A percentile compares a stretch with the other conserved stretches of the same genome.
These are phyloP conservation scores for Frieseomelitta varia DNA, from an alignment of 1,140 invertebrate genomes.

Conservation along the genomic window DNA sequence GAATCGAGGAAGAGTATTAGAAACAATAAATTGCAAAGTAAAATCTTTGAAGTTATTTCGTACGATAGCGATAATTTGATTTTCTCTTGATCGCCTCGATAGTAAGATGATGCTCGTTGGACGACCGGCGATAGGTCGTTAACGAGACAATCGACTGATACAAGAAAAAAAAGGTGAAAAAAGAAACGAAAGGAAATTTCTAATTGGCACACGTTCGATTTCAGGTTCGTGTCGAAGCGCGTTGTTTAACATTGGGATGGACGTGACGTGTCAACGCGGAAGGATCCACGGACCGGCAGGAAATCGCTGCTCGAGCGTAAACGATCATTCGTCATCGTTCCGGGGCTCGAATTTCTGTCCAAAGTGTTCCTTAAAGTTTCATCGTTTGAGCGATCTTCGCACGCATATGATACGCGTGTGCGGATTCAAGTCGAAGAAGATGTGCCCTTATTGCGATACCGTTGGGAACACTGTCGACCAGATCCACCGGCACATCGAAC, in stretches of 20 bases:
- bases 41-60: not conserved
- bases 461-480: not conserved
- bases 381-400: conserved; percentile 18
- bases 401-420: conserved; percentile 30
- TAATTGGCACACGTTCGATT: conserved; percentile 45
- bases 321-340: not conserved
- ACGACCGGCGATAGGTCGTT: not conserved
- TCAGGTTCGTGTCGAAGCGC: conserved; percentile 33
- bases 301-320: not conserved
- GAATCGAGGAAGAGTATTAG: not conserved
- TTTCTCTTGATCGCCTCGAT: not conserved
- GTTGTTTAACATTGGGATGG: not conserved
- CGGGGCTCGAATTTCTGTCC: conserved; percentile 15
- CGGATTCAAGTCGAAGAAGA: conserved; percentile 27
- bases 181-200: not conserved
- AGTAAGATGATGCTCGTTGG: not conserved
- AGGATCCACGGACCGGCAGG: not conserved
- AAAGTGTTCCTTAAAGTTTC: conserved; percentile 30
- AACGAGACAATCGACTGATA: not conserved
- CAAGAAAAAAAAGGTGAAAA: not conserved
- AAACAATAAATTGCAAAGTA: conserved; percentile 27
- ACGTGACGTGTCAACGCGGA: too few species aligned
- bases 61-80: not conserved
- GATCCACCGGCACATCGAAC: conserved; percentile 15
- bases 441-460: conserved; percentile 35